Base-by-base conservation (phyloP, 2,888 invertebrate genomes). In the Pandemis corylana region DNA sequence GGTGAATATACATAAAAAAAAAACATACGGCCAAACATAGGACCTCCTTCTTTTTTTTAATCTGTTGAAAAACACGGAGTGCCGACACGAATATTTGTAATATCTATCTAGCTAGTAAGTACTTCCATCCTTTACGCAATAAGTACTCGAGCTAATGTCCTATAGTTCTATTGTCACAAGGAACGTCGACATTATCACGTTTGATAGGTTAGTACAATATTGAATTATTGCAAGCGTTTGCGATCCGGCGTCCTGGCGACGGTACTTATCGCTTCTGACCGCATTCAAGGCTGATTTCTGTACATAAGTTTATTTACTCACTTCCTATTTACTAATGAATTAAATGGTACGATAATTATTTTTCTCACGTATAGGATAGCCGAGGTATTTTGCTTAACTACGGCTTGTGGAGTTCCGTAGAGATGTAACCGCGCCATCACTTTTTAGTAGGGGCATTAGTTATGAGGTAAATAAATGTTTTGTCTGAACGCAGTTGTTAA, bases 161-260 rank as follows among this genome's bases (percentile, higher is more conserved):
- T 75, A 78, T 78, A 72, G 77, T 79, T 80, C 80, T 82, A 80
- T 83, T 85, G 84, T 83, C 76, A 79, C 76, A 77, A 77, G 72
- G 78, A 78, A 76, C 74, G 76, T 67, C 41, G 72, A 80, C 80
- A 81, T 83, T 79, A 77, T 75, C 78, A 80, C 83, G 85, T 85
- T 82, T 28, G 59, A 59, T 28, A 79, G 78, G 77, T 20, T 56
- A 56, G 56, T 76, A 80, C 77, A 77, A 68, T 72, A 78, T 80
- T 85, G 84, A 87, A 82, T 86, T 85, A 85, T 82, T 84, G 81
- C 83, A 81, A 64, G 82, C 85, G 82, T 84, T 87, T 87, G 77
- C 82, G 80, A 81, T 71, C 75, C 67, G 75, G 70, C 75, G 75
- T 70, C 77, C 69, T 64, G 76, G 78, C 79, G 80, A 79, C 80